Evolutionary conservation across 2,797 vertebrate genomes (phyloP), one percentile per base, ranked within the genome.

Genomic region (Myotis myotis): DNA sequence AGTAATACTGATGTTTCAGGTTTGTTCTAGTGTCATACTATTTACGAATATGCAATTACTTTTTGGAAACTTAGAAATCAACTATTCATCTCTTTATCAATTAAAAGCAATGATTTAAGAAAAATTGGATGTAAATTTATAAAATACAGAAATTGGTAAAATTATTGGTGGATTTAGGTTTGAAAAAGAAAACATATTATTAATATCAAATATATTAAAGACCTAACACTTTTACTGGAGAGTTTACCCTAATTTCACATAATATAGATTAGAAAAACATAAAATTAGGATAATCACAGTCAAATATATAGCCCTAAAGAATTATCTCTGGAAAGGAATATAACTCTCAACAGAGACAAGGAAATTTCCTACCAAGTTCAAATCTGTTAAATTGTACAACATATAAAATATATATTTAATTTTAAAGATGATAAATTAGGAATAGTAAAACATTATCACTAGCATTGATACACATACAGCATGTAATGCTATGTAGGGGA

Each of bases 401-500:
- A 62, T 47, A 87, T 47, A 74, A 82, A 82, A 57, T 41, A 79
- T 15, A n/a, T 30, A 51, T 57, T 79, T 83, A 64, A 74, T 53
- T 89, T 53, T 95, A 53, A 91, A 80, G 2, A 70, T 93, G 75
- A 91, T 9, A 71, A 78, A 94, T 86, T 30, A 81, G 49, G 23
- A 78, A 5, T 20, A 83, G 28, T 51, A 91, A 94, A 91, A 81
- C 78, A 16, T 83, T 87, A 80, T 57, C 20, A 72, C 13, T 84
- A 81, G 79, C 8, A 75, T 68, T 95, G 89, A 68, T 0, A 94
- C 47, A 72, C 71, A 8, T 36, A 2, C 0, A 62, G 3, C 19
- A 64, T 38, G 3, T 66, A 93, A 80, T 62, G 5, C 33, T 80
- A 2, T 57, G 23, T 93, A 91, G 60, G 49, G 57, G 16, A 74